Percentiles rank a stretch among this genome's conserved stretches.
phyloP scores from a whole-genome alignment of 2,797 vertebrate species.

The Cyclura pinguis region DNA sequence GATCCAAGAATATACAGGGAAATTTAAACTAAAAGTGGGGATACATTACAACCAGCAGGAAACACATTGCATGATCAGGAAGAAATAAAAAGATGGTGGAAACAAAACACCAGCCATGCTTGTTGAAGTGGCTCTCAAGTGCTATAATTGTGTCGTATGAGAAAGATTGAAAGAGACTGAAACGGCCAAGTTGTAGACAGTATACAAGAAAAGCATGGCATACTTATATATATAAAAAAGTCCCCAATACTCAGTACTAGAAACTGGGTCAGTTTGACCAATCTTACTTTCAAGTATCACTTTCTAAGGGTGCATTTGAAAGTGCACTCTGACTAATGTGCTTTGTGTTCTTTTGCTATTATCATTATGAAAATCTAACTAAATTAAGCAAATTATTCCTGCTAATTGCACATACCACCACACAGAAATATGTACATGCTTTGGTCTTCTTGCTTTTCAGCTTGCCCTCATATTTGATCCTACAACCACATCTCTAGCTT shows the following conservation, averaged over 20 bases:
- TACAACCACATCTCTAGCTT: not conserved
- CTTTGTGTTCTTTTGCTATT: not conserved
- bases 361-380: not conserved
- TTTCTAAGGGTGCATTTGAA: not conserved
- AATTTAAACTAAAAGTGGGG: too few relatives aligned
- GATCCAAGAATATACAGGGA: too few relatives aligned
- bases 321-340: not conserved
- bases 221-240: not conserved
- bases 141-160: too few relatives aligned
- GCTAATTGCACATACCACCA: too few relatives aligned
- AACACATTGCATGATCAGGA: too few relatives aligned
- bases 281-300: too few relatives aligned
- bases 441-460: not conserved
- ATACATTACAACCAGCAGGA: too few relatives aligned
- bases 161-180: too few relatives aligned
- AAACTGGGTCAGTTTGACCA: not conserved
- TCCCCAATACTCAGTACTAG: not conserved
- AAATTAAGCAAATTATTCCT: not conserved
- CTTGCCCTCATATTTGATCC: not conserved
- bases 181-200: not conserved
- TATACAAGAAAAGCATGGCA: not conserved
- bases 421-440: not conserved
- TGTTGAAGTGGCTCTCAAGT: too few relatives aligned
- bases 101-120: too few relatives aligned
- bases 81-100: too few relatives aligned